Evolutionary conservation across 35 echinoderm and acorn worm genomes (phyloP), one percentile per base, ranked within the genome.

Genomic region (Apostichopus parvimensis): DNA sequence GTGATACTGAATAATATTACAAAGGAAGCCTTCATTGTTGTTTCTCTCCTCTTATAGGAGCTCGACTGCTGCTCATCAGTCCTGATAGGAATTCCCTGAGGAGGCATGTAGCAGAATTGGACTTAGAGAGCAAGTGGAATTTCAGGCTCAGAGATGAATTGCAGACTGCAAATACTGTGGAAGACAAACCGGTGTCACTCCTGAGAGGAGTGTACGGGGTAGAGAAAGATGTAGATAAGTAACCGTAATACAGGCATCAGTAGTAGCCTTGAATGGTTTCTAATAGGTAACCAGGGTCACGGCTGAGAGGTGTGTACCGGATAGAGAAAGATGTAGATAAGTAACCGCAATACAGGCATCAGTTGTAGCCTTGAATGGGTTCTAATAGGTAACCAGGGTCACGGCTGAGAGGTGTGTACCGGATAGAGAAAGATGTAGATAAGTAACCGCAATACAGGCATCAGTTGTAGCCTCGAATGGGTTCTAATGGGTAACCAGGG

Each of bases 71-170:
- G 56, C 84, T 98, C 18, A 98, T 98, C 78, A 95, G 94, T 87
- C 88, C 91, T 20, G 96, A 98, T 79, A 77, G 96, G 14, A 98
- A 94, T 90, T 92, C 96, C 11, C 90, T 98, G 5, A 86, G 96
- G 10, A 92, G 92, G 12, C 87, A 94, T 53, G 96, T 98, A 13
- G 94, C 94, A 68, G 92, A 92, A 22, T 57, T 95, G 61, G 96
- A 98, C 68, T 84, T 98, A 15, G 94, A 98, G 75, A 92, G 94
- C 8, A 90, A 95, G 12, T 98, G 96, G 96, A 89, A 93, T 8
- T 98, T 98, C 93, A 76, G 96, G 18, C 91, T 98, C 5, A 60
- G 96, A 57, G 96, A 98, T 86, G 96, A 98, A 79, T 93, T 98
- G 78, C 96, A 98, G 81, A 98, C 96, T 18, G 96, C 96, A 18